Evolutionary conservation across 2,888 invertebrate species (phyloP), one percentile per base, ranked within the genome.

Genomic region (Mantis religiosa): DNA sequence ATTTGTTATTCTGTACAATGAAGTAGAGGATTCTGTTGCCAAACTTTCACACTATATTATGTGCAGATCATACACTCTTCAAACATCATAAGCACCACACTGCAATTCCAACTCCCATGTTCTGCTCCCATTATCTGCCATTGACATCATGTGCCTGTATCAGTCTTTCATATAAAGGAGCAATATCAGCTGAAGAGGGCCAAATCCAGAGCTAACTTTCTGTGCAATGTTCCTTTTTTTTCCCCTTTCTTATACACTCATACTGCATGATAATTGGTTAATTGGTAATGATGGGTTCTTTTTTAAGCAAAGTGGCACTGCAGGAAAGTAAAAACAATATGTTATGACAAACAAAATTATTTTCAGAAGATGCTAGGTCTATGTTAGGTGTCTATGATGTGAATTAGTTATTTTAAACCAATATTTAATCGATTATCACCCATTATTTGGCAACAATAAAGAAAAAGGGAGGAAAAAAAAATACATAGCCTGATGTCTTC

Each of bases 1-100:
- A 90, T 90, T 90, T 90, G 90, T 89, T 90, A 89, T 89, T 89
- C 90, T 90, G 90, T 90, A 90, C 90, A 90, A 88, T 89, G 88
- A 89, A 89, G 89, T 88, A 87, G 89, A 86, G 89, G 89, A 83
- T 30, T n/a, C 28, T 34, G 83, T 87, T 87, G 84, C 87, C 82
- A 88, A 90, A 81, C 54, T 71, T 71, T 71, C 54, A 71, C 54
- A 71, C 54, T 71, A 71, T 71, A 20, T 71, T 71, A 71, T 6
- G 54, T 71, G 54, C 25, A 71, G 54, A 71, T 3, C 54, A 71
- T 71, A 71, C 54, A 71, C 20, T 71, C 54, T 71, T 71, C 54
- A 71, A 71, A 54, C 25, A 71, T 71, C 20, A 34, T 84, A 28
- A 87, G 82, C 87, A 87, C 87, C 87, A 71, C 34, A 87, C 82